These are phyloP conservation scores for Cremastobaeus sp. DNA, from an alignment of 2,888 invertebrate genomes.

Conservation along the genomic window DNA sequence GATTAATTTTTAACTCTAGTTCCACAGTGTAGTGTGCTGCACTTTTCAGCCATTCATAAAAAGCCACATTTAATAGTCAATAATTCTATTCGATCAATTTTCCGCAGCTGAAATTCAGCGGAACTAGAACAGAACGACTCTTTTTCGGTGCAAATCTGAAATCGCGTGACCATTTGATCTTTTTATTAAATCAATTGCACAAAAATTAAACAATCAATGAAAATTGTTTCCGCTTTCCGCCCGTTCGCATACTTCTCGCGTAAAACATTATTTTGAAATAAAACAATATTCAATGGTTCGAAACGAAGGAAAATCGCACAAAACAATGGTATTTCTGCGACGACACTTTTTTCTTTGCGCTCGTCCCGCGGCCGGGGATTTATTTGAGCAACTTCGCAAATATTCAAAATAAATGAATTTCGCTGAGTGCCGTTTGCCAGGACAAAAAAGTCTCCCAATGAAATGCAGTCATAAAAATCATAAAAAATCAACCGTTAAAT, in stretches of 20 bases:
- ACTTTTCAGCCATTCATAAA: too few species aligned
- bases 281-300: slow-evolving; percentile 40
- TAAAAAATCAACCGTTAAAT: slow-evolving; percentile 36
- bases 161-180: slow-evolving; percentile 1
- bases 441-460: slow-evolving; percentile 21
- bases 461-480: slow-evolving; percentile 45
- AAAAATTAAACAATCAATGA: slow-evolving; percentile 47
- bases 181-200: slow-evolving; percentile 41
- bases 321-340: too few species aligned
- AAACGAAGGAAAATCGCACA: slow-evolving; percentile 20
- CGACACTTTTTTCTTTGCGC: slow-evolving; percentile 16
- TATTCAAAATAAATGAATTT: slow-evolving; percentile 53
- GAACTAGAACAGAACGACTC: background rate
- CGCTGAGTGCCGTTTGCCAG: slow-evolving; percentile 13
- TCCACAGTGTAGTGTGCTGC: too few species aligned
- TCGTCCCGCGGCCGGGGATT: slow-evolving; percentile 42
- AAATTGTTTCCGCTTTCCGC: slow-evolving; percentile 31
- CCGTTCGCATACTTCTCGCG: slow-evolving; percentile 21
- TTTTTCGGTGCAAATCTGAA: slow-evolving; percentile 5
- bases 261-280: slow-evolving; percentile 44
- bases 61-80: too few species aligned
- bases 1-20: slow-evolving; percentile 29
- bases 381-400: slow-evolving; percentile 56
- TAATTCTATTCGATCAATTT: too few species aligned
- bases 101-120: background rate